These are phyloP conservation scores for Monopis laevigella DNA, from an alignment of 2,888 invertebrate species.

Conservation along the genomic window DNA sequence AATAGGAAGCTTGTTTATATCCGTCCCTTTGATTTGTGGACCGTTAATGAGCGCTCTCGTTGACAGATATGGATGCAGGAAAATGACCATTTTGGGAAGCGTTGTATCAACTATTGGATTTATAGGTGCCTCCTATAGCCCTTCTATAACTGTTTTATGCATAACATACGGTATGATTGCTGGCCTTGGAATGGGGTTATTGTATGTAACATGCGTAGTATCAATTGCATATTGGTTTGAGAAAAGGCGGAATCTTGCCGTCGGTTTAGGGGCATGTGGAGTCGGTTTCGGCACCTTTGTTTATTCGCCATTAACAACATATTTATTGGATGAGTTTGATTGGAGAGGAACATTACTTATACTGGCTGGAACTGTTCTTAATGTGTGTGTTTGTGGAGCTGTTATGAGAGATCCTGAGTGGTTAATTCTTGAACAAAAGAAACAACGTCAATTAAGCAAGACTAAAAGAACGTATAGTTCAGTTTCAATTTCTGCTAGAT, in stretches of 20 bases:
- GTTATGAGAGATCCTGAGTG: constrained; percentile 91
- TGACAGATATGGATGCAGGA: constrained; percentile 84
- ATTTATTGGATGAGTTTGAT: constrained; percentile 76
- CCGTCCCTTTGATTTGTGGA: constrained; percentile 86
- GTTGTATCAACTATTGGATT: constrained; percentile 79
- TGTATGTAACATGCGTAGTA: constrained; percentile 90
- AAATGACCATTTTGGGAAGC: constrained; percentile 79
- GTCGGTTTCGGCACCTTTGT: constrained; percentile 90
- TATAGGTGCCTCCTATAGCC: constrained; percentile 75
- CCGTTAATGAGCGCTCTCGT: constrained; percentile 86
- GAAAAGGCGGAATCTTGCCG: constrained; percentile 85
- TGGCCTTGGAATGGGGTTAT: constrained; percentile 83
- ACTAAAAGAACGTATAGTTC: constrained; percentile 61
- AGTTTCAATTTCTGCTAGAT: constrained; percentile 54
- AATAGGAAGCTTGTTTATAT: constrained; percentile 89
- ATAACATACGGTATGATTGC: constrained; percentile 86
- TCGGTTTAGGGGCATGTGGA: constrained; percentile 88
- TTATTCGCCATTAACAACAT: constrained; percentile 85
- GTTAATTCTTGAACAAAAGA: constrained; percentile 73
- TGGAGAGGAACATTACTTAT: constrained; percentile 85
- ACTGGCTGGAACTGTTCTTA: constrained; percentile 84
- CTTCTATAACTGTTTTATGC: constrained; percentile 79
- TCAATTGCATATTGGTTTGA: constrained; percentile 95
- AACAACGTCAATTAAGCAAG: constrained; percentile 59
- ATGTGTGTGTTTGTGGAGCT: constrained; percentile 86